Evolutionary conservation across 2,888 invertebrate species (phyloP).

Genomic region (Pomacea canaliculata): DNA sequence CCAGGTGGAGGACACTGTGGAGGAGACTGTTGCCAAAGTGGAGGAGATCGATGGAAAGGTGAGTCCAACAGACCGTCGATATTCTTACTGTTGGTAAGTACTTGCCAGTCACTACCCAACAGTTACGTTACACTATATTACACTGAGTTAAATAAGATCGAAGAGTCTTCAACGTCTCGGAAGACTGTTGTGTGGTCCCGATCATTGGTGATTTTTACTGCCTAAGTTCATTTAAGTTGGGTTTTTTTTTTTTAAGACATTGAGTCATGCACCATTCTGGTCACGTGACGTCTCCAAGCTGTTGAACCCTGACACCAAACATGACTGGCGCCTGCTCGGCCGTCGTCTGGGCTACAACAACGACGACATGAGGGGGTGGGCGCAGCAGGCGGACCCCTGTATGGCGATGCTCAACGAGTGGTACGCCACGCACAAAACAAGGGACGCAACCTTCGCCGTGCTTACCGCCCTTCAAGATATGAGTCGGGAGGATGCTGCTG

Average conservation of each 20-base stretch:
- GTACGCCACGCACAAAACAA: conserved; percentile 60
- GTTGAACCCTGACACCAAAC: conserved; percentile 54
- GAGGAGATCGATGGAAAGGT: conserved; percentile 65
- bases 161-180: too few relatives aligned
- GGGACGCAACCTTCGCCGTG: conserved; percentile 58
- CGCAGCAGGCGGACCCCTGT: conserved; percentile 64
- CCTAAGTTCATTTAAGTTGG: not conserved
- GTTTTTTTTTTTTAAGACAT: conserved; percentile 44
- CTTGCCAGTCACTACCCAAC: too few relatives aligned
- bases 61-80: not conserved
- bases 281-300: conserved; percentile 61
- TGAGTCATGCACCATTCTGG: conserved; percentile 65
- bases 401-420: conserved; percentile 66
- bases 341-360: conserved; percentile 61
- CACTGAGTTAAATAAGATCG: too few relatives aligned
- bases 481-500: conserved; percentile 59
- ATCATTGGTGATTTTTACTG: too few relatives aligned
- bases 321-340: conserved; percentile 65
- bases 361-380: conserved; percentile 64
- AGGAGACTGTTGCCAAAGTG: conserved; percentile 53
- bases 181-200: too few relatives aligned
- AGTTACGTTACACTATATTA: too few relatives aligned
- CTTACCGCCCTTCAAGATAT: conserved; percentile 60
- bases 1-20: conserved; percentile 45
- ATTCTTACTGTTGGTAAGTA: conserved; percentile 10